Conservation (phyloP, 2,888 invertebrate species). For the Drosophila vallismaia region DNA sequence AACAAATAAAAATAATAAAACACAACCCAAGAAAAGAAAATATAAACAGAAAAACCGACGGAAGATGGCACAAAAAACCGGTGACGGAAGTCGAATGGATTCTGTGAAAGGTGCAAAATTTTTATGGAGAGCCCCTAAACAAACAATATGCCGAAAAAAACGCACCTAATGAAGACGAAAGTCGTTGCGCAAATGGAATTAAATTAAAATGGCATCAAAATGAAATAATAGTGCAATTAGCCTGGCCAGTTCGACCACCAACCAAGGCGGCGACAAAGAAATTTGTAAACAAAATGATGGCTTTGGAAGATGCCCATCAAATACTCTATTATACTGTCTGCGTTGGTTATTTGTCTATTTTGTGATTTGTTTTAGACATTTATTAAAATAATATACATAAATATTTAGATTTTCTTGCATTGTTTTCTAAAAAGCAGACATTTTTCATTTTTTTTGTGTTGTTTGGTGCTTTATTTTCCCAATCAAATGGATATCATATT, state of each 20-base stretch:
- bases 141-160: conserved; percentile 26
- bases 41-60: conserved; percentile 3
- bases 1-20: conserved; percentile 37
- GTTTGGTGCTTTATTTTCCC: too few species aligned
- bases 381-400: too few species aligned
- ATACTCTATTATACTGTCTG: conserved; percentile 12
- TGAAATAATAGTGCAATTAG: conserved; percentile 76
- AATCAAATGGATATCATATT: too few species aligned
- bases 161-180: conserved; percentile 72
- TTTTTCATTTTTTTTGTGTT: too few species aligned
- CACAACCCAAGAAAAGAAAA: conserved; percentile 33
- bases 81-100: conserved; percentile 69
- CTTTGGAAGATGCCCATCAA: neutral
- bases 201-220: conserved; percentile 62
- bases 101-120: conserved; percentile 77
- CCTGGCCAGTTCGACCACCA: conserved; percentile 49
- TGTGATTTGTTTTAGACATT: neutral
- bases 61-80: conserved; percentile 25
- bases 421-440: too few species aligned
- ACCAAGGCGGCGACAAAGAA: conserved; percentile 20
- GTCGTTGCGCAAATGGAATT: conserved; percentile 76
- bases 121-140: conserved; percentile 38
- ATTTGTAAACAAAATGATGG: neutral
- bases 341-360: neutral
- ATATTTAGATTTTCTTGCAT: too few species aligned